These are phyloP conservation scores for Geococcyx californianus DNA, from an alignment of 2,113 vertebrate species.

Conservation along the genomic window DNA sequence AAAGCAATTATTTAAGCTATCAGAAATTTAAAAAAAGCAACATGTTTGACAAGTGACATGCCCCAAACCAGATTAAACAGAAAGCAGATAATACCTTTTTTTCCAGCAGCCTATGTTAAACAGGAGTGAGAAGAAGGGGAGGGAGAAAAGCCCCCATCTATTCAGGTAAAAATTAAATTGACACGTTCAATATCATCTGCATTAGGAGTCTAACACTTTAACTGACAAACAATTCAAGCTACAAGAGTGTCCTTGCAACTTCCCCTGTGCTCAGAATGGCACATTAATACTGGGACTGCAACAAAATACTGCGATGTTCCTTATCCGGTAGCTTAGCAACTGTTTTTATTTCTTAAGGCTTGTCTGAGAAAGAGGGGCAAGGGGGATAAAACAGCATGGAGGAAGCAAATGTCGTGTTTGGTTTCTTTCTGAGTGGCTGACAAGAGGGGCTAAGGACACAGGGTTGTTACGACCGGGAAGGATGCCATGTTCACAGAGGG, in stretches of 20 bases:
- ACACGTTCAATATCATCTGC: background rate
- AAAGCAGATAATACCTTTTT: background rate
- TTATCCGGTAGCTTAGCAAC: constrained; percentile 68
- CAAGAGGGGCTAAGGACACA: background rate
- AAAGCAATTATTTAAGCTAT: constrained; percentile 60
- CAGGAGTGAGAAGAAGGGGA: background rate
- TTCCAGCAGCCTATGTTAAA: background rate
- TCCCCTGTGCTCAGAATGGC: background rate
- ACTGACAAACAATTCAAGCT: background rate
- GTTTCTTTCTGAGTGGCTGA: constrained; percentile 1
- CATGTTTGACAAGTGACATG: constrained; percentile 18
- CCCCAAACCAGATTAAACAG: background rate
- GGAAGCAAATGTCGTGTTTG: constrained; percentile 28
- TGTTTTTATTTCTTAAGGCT: constrained; percentile 45
- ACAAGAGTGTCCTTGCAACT: background rate
- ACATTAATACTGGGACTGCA: background rate
- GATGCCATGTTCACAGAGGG: accelerated
- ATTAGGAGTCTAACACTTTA: background rate
- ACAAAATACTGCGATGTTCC: background rate
- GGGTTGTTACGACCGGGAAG: background rate
- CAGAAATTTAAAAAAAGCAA: constrained; percentile 41
- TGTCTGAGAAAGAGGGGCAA: constrained; percentile 13
- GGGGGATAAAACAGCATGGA: constrained; percentile 22
- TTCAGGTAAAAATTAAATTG: background rate
- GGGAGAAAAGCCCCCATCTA: background rate